Evolutionary conservation across 2,888 invertebrate genomes (phyloP), one percentile per base, ranked within the genome.

Genomic region (Dasysyrphus albostriatus): DNA sequence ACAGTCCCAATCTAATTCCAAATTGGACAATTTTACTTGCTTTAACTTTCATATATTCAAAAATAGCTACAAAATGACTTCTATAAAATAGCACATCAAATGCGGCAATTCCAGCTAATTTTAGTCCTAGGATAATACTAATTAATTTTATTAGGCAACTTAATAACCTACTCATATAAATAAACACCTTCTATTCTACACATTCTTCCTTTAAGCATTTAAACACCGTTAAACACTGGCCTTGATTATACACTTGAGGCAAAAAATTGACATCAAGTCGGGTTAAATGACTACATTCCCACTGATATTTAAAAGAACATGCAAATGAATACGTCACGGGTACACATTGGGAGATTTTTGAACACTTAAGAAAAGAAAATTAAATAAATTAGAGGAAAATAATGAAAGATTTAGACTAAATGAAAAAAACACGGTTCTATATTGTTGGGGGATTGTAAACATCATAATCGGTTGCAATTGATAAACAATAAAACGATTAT

Each of bases 61-160:
- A 51, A 51, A 67, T 56, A 34, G n/a, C 51, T 49, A 16, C 14
- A n/a, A 24, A 56, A 56, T 72, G 7, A 16, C 24, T 58, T 39
- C 16, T 42, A n/a, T n/a, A 65, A 37, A 63, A 39, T 49, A 16
- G 32, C 5, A 32, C 44, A n/a, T 5, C n/a, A 29, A 24, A 24
- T 24, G 24, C 8, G 24, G 3, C 16, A 44, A 39, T 56, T 65
- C 29, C 59, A 51, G 61, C 16, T 54, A 72, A 80, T 70, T 80
- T 76, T 54, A 67, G 76, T 76, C 54, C 39, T 69, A 10, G 37
- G 47, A 19, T 73, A 24, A 24, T 24, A 24, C 69, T 63, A 61
- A 73, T 74, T 69, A 54, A 61, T 67, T 29, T 29, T 29, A 47
- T 32, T 32, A 65, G 16, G 37, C 14, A 39, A n/a, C 56, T 56